Base-by-base conservation (phyloP, 2,888 invertebrate species). In the Rhamnusium bicolor region DNA sequence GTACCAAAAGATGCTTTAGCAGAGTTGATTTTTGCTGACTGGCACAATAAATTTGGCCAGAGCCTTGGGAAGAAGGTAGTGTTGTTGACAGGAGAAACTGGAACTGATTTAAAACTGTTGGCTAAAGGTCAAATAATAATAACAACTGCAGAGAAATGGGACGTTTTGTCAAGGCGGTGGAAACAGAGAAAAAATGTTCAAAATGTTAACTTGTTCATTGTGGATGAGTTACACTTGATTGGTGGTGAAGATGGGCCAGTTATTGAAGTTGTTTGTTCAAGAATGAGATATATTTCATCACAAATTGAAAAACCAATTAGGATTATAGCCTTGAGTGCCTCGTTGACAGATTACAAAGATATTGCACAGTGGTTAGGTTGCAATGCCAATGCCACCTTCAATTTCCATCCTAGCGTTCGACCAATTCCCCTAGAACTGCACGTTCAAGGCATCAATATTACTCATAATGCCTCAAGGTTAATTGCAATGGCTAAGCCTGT, bases 151-250 rank as follows among this genome's bases (percentile, higher is more conserved):
- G 98, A 99, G 85, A 98, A 98, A 83, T 99, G 99, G 99, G 99
- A 99, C 86, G 97, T 99, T 2, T 90, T 99, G 1, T 99, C 99
- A 0, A 91, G 99, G 69, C 91, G 99, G 77, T 99, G 99, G 99
- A 99, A 99, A 84, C 99, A 99, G 84, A 92, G 99, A 32, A 99
- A 99, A 89, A 98, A 98, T 86, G 98, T 99, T 0, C 99, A 99
- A 85, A 98, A 97, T 84, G 94, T 99, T 7, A 96, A 97, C 74
- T 90, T 99, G 14, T 98, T 99, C 87, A 96, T 99, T 74, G 97
- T 97, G 16, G 99, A 99, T 85, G 99, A 99, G 81, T 89, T 99
- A 21, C 98, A 99, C 84, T 89, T 97, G 73, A 91, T 96, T 66
- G 96, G 96, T 0, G 96, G 96, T 0, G 95, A 95, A 82, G 96